Evolutionary conservation across 1,140 invertebrate species (phyloP).

Genomic region (Apis cerana): DNA sequence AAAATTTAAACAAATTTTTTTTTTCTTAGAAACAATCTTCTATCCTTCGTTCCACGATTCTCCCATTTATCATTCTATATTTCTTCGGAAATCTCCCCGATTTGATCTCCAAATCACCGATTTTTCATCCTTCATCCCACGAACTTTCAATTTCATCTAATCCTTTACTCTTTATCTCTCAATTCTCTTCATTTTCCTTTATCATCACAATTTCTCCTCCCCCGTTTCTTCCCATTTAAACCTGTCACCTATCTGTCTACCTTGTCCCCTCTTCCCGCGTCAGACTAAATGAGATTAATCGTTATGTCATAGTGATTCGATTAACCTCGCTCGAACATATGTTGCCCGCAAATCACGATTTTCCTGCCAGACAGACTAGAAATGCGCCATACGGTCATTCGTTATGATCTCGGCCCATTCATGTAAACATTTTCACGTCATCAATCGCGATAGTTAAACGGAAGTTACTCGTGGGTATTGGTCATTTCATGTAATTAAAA

Average conservation of each 20-base stretch:
- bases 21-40: no score
- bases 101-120: background rate
- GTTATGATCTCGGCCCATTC: slow-evolving; percentile 37
- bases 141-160: background rate
- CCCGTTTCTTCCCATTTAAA: background rate
- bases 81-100: background rate
- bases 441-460: slow-evolving; percentile 50
- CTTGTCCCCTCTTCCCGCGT: background rate
- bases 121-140: background rate
- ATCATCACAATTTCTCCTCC: background rate
- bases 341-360: slow-evolving; percentile 63
- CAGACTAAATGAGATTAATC: slow-evolving; percentile 54
- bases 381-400: slow-evolving; percentile 30
- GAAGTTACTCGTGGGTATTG: no score
- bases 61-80: no score
- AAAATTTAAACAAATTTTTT: no score
- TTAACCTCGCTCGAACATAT: slow-evolving; percentile 50
- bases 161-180: background rate
- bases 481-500: no score
- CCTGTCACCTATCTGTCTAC: no score
- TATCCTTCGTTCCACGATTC: no score
- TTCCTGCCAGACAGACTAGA: slow-evolving; percentile 24
- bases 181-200: background rate
- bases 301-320: slow-evolving; percentile 56
- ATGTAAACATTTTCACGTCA: slow-evolving; percentile 58